phyloP scores from a whole-genome alignment of 2,113 vertebrate species.

The Menidia beryllina region DNA sequence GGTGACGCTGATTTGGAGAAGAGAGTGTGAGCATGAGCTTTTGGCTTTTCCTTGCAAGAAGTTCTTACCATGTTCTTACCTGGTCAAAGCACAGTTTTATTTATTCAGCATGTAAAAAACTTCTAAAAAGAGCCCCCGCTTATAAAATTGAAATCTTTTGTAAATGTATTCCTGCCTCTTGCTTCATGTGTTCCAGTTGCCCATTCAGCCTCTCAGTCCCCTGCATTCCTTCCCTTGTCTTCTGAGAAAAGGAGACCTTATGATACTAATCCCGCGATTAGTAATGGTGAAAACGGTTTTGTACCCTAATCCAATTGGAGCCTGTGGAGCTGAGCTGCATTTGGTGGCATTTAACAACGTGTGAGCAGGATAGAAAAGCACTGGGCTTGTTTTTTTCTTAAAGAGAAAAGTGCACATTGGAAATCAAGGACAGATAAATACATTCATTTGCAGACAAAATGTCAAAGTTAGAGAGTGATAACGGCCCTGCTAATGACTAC shows the following conservation, averaged over 20 bases:
- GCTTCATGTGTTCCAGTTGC: constrained; percentile 4
- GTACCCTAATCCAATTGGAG: constrained; percentile 56
- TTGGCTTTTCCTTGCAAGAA: too few species aligned
- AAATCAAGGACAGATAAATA: constrained; percentile 22
- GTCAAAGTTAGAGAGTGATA: background rate
- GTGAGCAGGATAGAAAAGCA: constrained; percentile 12
- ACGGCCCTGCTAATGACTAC: background rate
- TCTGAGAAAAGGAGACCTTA: constrained; percentile 51
- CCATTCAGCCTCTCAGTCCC: constrained; percentile 4
- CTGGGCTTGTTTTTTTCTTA: constrained; percentile 8
- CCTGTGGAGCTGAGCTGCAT: constrained; percentile 14
- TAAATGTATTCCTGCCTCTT: background rate
- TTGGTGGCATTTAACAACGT: constrained; percentile 32
- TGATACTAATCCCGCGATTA: constrained; percentile 73
- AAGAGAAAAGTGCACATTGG: background rate
- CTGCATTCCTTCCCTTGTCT: constrained; percentile 50
- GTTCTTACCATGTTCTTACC: too few species aligned
- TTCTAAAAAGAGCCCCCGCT: background rate
- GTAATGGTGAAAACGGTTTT: constrained; percentile 52
- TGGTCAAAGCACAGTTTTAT: too few species aligned
- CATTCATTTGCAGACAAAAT: constrained; percentile 2
- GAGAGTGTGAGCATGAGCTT: too few species aligned
- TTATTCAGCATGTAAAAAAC: background rate
- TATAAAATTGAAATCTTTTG: background rate
- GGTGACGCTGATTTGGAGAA: too few species aligned